Conservation (phyloP, 2,888 invertebrate species). For the Stegophylla sp. region DNA sequence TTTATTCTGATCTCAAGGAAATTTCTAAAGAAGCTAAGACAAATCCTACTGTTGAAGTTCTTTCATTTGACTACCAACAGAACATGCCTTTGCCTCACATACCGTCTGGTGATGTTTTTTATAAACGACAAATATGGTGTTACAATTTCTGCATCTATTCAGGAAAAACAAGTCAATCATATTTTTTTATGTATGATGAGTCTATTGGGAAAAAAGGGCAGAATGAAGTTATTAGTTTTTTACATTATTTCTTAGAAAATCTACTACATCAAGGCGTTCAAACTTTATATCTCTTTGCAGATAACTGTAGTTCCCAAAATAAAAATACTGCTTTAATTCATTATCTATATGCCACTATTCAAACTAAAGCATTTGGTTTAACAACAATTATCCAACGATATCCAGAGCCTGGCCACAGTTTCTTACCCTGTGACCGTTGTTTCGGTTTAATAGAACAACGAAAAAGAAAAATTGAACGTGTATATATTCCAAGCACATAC, state of each 20-base stretch:
- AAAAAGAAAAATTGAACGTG: slow-evolving; percentile 30
- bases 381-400: slow-evolving; percentile 6
- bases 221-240: slow-evolving; percentile 59
- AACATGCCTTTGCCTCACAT: slow-evolving; percentile 61
- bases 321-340: slow-evolving; percentile 16
- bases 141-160: slow-evolving; percentile 60
- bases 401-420: slow-evolving; percentile 37
- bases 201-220: slow-evolving; percentile 59
- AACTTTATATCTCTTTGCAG: slow-evolving; percentile 21
- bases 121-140: slow-evolving; percentile 60
- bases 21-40: background rate
- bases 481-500: slow-evolving; percentile 24
- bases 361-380: background rate
- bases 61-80: slow-evolving; percentile 59
- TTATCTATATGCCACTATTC: background rate
- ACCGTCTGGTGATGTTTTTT: slow-evolving; percentile 62
- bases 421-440: slow-evolving; percentile 10
- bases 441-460: slow-evolving; percentile 28
- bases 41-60: slow-evolving; percentile 11
- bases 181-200: slow-evolving; percentile 61
- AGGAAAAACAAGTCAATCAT: slow-evolving; percentile 53
- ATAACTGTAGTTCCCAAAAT: slow-evolving; percentile 23
- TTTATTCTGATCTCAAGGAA: slow-evolving; percentile 4
- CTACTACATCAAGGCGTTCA: background rate
- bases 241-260: slow-evolving; percentile 54